phyloP scores from a whole-genome alignment of 2,113 vertebrate species.

The Microtus ochrogaster region DNA sequence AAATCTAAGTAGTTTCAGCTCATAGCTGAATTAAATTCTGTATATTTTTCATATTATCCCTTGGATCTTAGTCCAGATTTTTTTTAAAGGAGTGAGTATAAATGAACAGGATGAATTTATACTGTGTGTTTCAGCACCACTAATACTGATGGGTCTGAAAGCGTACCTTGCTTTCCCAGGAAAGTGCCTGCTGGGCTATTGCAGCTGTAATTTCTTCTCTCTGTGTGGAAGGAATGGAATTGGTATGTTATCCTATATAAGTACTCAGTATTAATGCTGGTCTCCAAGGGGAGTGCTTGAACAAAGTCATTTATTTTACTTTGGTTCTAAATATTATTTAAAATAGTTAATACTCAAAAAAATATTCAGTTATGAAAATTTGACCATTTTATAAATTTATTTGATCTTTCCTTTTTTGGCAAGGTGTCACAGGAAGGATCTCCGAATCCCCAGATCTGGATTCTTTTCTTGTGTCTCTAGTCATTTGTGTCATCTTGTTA shows the following conservation, averaged over 20 bases:
- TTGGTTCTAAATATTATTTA: background rate
- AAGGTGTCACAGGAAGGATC: background rate
- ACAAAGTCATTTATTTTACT: background rate
- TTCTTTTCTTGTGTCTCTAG: background rate
- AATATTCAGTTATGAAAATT: background rate
- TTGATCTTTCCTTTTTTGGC: background rate
- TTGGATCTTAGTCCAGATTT: background rate
- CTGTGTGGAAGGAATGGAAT: background rate
- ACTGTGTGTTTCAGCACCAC: background rate
- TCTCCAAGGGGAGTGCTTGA: background rate
- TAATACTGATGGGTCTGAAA: background rate
- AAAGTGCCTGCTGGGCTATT: background rate
- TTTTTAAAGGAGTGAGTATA: background rate
- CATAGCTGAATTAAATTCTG: background rate
- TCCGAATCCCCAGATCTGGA: background rate
- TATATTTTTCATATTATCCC: background rate
- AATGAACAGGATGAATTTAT: no score
- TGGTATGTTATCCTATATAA: background rate
- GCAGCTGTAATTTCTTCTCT: background rate
- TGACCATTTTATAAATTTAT: background rate
- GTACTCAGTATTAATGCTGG: background rate
- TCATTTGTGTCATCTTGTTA: background rate
- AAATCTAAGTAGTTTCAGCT: background rate
- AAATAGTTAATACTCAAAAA: conserved; percentile 36
- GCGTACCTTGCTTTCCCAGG: background rate